Evolutionary conservation across 2,113 vertebrate species (phyloP).

Genomic region (Sturnira hondurensis): DNA sequence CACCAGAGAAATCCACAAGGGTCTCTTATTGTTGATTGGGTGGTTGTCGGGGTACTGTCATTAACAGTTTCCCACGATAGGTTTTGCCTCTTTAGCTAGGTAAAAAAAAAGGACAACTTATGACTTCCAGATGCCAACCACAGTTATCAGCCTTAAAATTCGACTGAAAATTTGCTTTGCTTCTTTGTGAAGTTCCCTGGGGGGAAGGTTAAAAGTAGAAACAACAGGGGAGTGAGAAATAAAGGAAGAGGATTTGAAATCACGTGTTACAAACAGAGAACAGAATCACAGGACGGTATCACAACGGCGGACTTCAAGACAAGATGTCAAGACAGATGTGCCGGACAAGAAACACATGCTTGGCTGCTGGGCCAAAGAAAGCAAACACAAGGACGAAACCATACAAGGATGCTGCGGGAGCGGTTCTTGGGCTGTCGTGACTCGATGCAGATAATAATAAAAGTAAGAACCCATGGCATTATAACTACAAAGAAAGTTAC

Average conservation of each 20-base stretch:
- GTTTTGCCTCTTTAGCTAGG: slow-evolving; percentile 35
- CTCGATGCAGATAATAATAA: slow-evolving; percentile 66
- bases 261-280: slow-evolving; percentile 90
- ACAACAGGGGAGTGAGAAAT: slow-evolving; percentile 36
- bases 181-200: slow-evolving; percentile 87
- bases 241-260: slow-evolving; percentile 74
- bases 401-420: slow-evolving; percentile 61
- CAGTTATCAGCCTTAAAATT: background rate
- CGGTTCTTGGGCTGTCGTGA: slow-evolving; percentile 75
- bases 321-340: slow-evolving; percentile 78
- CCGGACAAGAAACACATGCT: slow-evolving; percentile 74
- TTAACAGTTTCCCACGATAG: slow-evolving; percentile 46
- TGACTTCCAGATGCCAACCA: slow-evolving; percentile 42
- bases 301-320: slow-evolving; percentile 78
- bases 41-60: background rate
- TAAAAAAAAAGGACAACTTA: background rate
- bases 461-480: slow-evolving; percentile 60
- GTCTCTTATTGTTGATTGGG: background rate
- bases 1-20: slow-evolving; percentile 47
- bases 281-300: slow-evolving; percentile 89
- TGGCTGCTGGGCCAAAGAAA: slow-evolving; percentile 70
- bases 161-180: slow-evolving; percentile 74
- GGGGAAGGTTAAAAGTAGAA: slow-evolving; percentile 56
- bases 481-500: slow-evolving; percentile 67
- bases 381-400: slow-evolving; percentile 55